Conservation (phyloP, 2,113 vertebrate species). For the Gnathonemus echidnorhynchus region DNA sequence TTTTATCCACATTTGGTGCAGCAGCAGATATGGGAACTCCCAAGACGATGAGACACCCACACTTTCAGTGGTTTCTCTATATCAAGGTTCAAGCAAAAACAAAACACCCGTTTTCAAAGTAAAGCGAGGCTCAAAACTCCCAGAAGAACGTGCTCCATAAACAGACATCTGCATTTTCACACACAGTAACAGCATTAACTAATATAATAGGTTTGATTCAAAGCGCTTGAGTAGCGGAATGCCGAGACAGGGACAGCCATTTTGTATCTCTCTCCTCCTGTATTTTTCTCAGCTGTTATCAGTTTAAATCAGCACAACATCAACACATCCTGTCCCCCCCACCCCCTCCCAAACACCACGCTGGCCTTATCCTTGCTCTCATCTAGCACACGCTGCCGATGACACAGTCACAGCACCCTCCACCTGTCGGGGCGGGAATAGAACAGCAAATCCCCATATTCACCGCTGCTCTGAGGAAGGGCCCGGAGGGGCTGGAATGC, state of each 20-base stretch:
- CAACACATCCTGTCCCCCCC: background rate
- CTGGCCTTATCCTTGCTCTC: background rate
- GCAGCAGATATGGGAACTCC: background rate
- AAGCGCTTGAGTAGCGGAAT: background rate
- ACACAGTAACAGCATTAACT: background rate
- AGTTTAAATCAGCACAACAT: background rate
- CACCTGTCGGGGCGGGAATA: slow-evolving; percentile 49
- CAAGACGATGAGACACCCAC: background rate
- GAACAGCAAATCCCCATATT: slow-evolving; percentile 56
- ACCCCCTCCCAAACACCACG: background rate
- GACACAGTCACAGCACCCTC: slow-evolving; percentile 41
- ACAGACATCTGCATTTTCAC: background rate
- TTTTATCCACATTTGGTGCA: background rate
- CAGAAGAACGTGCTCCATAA: background rate
- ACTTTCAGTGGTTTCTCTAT: background rate
- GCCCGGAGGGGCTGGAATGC: background rate
- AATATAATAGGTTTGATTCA: background rate
- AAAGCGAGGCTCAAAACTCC: background rate
- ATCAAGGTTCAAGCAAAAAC: background rate
- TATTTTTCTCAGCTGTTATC: background rate
- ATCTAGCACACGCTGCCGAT: background rate
- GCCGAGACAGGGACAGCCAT: background rate
- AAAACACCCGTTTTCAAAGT: background rate
- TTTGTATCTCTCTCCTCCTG: background rate
- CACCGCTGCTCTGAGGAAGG: slow-evolving; percentile 57